These are phyloP conservation scores for Crematogaster levior DNA, from an alignment of 2,888 invertebrate genomes.

Conservation along the genomic window DNA sequence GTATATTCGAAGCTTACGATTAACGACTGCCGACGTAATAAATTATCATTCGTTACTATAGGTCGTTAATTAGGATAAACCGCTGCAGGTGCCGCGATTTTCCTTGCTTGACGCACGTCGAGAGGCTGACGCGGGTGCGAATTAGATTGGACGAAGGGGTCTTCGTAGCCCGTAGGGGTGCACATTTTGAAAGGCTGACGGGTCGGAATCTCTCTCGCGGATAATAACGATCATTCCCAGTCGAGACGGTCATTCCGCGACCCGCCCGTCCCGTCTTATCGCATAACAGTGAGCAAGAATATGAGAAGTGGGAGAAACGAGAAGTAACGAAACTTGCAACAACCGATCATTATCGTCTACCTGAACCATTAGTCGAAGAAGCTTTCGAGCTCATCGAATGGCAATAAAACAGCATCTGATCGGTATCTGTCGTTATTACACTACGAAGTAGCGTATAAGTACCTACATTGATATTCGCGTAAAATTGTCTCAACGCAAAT, in stretches of 20 bases:
- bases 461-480: conserved; percentile 53
- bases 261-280: conserved; percentile 33
- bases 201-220: conserved; percentile 27
- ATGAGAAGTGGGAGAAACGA: conserved; percentile 1
- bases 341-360: conserved; percentile 54
- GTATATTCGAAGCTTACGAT: conserved; percentile 24
- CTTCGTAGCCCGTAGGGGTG: conserved; percentile 35
- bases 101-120: conserved; percentile 6
- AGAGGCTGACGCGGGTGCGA: conserved; percentile 1
- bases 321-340: conserved; percentile 46
- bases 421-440: conserved; percentile 75
- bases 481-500: conserved; percentile 21
- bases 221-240: conserved; percentile 43
- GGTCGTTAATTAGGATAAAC: conserved; percentile 35
- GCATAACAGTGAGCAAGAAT: conserved; percentile 15
- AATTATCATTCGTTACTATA: conserved; percentile 49
- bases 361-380: conserved; percentile 55
- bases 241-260: conserved; percentile 22
- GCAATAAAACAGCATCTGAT: conserved; percentile 76
- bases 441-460: conserved; percentile 40
- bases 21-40: conserved; percentile 17
- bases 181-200: conserved; percentile 17
- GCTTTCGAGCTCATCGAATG: conserved; percentile 50
- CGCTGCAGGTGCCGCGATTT: conserved; percentile 40
- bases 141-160: conserved; percentile 26